phyloP scores from a whole-genome alignment of 2,888 invertebrate genomes.

The Andrena haemorrhoa region DNA sequence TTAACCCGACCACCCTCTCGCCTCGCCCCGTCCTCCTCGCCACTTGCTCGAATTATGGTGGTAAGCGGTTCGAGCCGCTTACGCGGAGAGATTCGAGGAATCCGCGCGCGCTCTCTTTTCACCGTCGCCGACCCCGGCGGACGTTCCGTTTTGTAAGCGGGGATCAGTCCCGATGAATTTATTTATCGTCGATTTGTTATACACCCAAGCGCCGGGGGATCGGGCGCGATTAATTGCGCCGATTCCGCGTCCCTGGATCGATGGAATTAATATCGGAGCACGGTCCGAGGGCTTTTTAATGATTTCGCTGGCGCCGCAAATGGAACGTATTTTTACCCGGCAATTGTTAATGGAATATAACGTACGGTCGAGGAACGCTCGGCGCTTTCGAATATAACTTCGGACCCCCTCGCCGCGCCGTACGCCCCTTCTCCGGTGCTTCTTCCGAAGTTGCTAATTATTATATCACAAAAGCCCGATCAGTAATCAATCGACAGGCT shows the following conservation, averaged over 20 bases:
- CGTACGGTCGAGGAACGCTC: neutral
- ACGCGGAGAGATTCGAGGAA: constrained; percentile 55
- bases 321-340: constrained; percentile 7
- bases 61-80: constrained; percentile 54
- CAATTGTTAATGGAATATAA: constrained; percentile 37
- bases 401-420: neutral
- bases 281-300: constrained; percentile 21
- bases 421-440: too few relatives aligned
- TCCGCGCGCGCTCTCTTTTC: constrained; percentile 17
- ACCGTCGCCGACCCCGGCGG: neutral
- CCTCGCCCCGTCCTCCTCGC: constrained; percentile 24
- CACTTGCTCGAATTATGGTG: constrained; percentile 63
- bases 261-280: constrained; percentile 11
- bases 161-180: neutral
- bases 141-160: neutral
- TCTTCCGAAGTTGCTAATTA: constrained; percentile 45
- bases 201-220: constrained; percentile 2
- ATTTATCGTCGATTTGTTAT: constrained; percentile 17
- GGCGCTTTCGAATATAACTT: constrained; percentile 17
- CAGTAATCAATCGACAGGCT: constrained; percentile 39
- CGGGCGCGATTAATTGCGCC: constrained; percentile 7
- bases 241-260: neutral
- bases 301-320: constrained; percentile 11
- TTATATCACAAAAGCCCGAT: constrained; percentile 44
- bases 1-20: constrained; percentile 52